Evolutionary conservation across 2,888 invertebrate genomes (phyloP), one percentile per base, ranked within the genome.

Genomic region (Aphidoletes aphidimyza): DNA sequence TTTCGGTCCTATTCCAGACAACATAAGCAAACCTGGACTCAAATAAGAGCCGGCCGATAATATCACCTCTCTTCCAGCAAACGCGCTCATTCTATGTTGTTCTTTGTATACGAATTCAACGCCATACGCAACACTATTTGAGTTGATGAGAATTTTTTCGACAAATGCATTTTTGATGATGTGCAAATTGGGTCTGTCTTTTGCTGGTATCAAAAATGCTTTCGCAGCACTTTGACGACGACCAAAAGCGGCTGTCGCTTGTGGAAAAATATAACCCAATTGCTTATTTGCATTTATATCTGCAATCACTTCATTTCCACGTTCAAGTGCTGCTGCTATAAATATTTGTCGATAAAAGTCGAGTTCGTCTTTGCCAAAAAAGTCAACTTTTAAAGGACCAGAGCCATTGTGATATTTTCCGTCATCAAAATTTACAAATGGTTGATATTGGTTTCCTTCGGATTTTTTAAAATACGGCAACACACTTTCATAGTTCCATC

Each of bases 391-490:
- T 17, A 92, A 86, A 30, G 91, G 91, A 0, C 92, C 92, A 6
- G 89, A 89, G 5, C 88, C 88, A 0, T 90, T 90, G 85, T 91
- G 91, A 45, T 89, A 88, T 42, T 85, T 85, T 83, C 85, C 85
- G 36, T 26, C 45, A n/a, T 84, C 17, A 47, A 17, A 47, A 2
- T 17, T 47, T 9, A 92, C 92, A 87, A 94, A 93, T 1, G 94
- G 95, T 0, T 86, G 0, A 85, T 87, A 69, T 87, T 59, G 91
- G 89, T 95, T 95, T 88, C 96, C 95, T 88, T 95, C 91, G 0
- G 96, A 96, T 88, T 95, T 96, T 88, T 94, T 94, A 88, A 96
- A 97, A 88, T 95, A 96, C 0, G 94, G 93, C 83, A 95, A 88
- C 0, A 96, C 92, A 86, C 95, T 94, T 42, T 95, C 92, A 89